Conservation (phyloP, 1,140 invertebrate species). For the Zaprionus lachaisei region DNA sequence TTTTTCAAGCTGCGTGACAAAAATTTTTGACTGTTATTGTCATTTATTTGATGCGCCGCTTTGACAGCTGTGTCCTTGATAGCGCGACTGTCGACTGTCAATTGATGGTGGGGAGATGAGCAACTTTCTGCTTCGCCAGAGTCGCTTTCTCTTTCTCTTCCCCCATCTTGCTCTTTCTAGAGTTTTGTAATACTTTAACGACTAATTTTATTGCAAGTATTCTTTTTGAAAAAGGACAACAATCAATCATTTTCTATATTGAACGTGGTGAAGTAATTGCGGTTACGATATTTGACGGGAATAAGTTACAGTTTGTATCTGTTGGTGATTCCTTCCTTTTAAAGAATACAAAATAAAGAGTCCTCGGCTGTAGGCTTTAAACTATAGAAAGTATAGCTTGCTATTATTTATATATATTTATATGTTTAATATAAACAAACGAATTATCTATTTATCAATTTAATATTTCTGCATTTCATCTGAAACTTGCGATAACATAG, state of each 20-base stretch:
- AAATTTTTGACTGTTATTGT: conserved; percentile 65
- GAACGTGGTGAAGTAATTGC: conserved; percentile 14
- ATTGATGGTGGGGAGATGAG: conserved; percentile 34
- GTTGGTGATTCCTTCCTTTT: too few species aligned
- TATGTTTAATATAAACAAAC: too few species aligned
- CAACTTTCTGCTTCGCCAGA: conserved; percentile 7
- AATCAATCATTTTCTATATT: conserved; percentile 65
- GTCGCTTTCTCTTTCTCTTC: not conserved
- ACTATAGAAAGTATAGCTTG: too few species aligned
- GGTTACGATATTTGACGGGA: not conserved
- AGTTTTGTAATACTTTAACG: conserved; percentile 55
- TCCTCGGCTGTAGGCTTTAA: too few species aligned
- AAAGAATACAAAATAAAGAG: too few species aligned
- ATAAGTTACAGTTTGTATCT: not conserved
- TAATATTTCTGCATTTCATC: too few species aligned
- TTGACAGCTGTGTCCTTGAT: conserved; percentile 69
- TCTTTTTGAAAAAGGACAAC: conserved; percentile 30
- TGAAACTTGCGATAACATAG: not conserved
- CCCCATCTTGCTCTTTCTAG: not conserved
- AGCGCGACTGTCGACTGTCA: conserved; percentile 32
- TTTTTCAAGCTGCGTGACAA: conserved; percentile 70
- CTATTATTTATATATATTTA: too few species aligned
- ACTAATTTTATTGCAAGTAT: conserved; percentile 58
- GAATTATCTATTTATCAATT: too few species aligned
- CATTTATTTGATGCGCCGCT: conserved; percentile 73